Conservation (phyloP, 2,888 invertebrate genomes). For the Hololepta plana region DNA sequence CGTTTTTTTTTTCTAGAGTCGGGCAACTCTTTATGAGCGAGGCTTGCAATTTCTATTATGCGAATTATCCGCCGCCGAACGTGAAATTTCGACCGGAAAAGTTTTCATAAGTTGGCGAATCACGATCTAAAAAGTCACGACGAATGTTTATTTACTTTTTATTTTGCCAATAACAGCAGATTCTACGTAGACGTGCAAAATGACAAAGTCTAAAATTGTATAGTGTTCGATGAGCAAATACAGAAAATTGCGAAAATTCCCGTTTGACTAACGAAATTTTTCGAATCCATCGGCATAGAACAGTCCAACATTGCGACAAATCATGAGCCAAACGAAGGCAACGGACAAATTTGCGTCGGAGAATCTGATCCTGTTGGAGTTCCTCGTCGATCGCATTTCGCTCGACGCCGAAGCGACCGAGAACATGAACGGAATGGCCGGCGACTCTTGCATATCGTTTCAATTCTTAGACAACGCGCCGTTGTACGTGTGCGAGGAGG, state of each 20-base stretch:
- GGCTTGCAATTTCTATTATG: conserved; percentile 38
- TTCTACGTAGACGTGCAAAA: no score
- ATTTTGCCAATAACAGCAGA: no score
- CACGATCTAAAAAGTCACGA: conserved; percentile 5
- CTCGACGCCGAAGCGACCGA: conserved; percentile 13
- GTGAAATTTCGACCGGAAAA: conserved; percentile 13
- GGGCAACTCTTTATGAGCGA: conserved; percentile 34
- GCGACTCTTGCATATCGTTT: conserved; percentile 41
- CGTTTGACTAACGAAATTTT: no score
- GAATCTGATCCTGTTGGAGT: conserved; percentile 43
- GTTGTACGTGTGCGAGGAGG: conserved; percentile 42
- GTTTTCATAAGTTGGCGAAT: conserved; percentile 9
- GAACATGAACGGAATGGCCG: conserved; percentile 15
- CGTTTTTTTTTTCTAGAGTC: conserved; percentile 26
- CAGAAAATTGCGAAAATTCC: no score
- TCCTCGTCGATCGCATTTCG: conserved; percentile 36
- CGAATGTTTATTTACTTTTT: no score
- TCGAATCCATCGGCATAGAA: no score
- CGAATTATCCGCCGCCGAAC: conserved; percentile 33
- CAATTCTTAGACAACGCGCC: conserved; percentile 38
- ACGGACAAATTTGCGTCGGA: conserved; percentile 32
- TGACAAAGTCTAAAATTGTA: no score
- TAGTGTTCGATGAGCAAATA: no score
- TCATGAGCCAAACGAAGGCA: no score
- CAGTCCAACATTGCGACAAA: no score